A percentile compares a stretch with the other conserved stretches of the same genome.
Conservation (phyloP, 23 tunicate genomes). For the Oikopleura vanhoeffeni region DNA sequence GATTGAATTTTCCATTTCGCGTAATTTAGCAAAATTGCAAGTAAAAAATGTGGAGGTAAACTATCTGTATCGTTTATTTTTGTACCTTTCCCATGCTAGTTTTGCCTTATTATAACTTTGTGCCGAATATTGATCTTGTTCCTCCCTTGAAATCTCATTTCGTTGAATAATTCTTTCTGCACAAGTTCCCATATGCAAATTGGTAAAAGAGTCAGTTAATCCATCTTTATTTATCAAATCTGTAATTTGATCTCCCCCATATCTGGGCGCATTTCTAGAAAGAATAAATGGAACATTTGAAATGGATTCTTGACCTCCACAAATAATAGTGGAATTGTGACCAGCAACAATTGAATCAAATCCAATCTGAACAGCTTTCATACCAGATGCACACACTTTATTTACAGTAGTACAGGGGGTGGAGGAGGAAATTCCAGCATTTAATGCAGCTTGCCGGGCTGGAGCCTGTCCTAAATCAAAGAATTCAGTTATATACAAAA, state of each 20-base stretch:
- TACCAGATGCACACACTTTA: conserved; percentile 8
- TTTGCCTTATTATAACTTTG: neutral
- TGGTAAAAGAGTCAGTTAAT: neutral
- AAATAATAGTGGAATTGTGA: neutral
- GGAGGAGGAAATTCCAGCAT: neutral
- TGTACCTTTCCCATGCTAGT: conserved; percentile 2
- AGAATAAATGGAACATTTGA: neutral
- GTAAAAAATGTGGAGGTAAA: no score
- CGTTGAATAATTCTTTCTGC: neutral
- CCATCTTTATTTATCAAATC: conserved; percentile 6
- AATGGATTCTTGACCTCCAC: conserved; percentile 4
- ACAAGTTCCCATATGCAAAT: neutral
- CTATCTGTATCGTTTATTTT: no score
- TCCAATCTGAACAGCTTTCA: neutral
- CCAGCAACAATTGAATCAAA: conserved; percentile 1
- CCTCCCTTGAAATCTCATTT: neutral
- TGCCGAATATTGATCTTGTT: neutral
- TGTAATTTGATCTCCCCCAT: neutral
- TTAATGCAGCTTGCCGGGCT: neutral
- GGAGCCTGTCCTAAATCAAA: conserved; percentile 15
- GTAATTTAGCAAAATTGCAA: no score
- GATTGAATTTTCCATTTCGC: no score
- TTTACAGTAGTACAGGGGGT: neutral
- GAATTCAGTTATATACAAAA: no score
- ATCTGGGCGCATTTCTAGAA: neutral